These are phyloP conservation scores for Pontoporia blainvillei DNA, from an alignment of 2,113 vertebrate genomes.

Conservation along the genomic window DNA sequence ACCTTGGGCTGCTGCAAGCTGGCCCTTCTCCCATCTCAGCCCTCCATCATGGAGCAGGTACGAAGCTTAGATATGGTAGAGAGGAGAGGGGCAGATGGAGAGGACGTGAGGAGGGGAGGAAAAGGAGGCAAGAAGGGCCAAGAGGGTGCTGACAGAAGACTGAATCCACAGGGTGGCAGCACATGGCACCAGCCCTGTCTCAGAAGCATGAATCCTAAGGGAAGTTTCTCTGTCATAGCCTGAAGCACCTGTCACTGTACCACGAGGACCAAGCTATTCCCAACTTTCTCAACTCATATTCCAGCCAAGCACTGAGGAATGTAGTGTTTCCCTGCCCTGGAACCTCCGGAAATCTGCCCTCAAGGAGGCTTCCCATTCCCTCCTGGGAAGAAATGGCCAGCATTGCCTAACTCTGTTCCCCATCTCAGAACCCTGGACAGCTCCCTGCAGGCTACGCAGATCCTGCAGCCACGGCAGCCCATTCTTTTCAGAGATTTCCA, in stretches of 20 bases:
- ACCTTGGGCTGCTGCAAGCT: neutral
- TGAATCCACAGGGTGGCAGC: neutral
- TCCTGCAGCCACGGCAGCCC: fast-evolving
- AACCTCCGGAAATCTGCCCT: neutral
- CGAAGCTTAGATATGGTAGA: neutral
- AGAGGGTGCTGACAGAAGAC: neutral
- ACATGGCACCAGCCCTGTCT: neutral
- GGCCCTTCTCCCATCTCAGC: neutral
- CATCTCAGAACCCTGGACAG: neutral
- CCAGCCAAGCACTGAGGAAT: neutral
- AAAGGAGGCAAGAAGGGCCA: no score
- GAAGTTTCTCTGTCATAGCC: neutral
- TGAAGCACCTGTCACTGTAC: neutral
- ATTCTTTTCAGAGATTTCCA: neutral
- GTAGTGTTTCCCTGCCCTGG: neutral
- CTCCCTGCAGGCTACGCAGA: fast-evolving
- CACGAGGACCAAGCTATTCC: neutral
- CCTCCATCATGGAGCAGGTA: neutral
- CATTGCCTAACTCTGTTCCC: fast-evolving
- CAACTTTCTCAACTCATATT: neutral
- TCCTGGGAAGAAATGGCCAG: neutral
- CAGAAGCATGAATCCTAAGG: neutral
- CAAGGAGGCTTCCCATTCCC: neutral
- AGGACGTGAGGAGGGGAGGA: neutral
- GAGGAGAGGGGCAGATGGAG: neutral